Evolutionary conservation across 37 sponge, comb jelly and placozoan species (phyloP).

Genomic region (Mnemiopsis leidyi): DNA sequence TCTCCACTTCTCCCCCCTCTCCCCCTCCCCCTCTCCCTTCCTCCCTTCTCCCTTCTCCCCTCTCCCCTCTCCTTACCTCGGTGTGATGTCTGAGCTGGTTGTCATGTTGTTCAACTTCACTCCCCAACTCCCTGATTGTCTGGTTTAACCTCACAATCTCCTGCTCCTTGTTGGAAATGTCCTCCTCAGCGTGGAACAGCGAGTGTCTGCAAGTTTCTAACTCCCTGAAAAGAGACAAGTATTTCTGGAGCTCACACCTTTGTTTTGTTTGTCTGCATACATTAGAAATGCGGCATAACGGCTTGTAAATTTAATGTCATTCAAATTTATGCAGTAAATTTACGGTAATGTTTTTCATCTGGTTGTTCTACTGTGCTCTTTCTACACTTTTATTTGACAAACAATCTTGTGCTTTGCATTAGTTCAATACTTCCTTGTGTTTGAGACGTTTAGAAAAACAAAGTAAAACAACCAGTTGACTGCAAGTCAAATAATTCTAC

Average conservation of each 20-base stretch:
- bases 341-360: too few species aligned
- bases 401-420: too few species aligned
- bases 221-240: conserved; percentile 4
- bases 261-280: too few species aligned
- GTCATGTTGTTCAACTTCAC: background rate
- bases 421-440: background rate
- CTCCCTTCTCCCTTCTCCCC: background rate
- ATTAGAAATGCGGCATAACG: too few species aligned
- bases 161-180: background rate
- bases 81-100: background rate
- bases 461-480: conserved; percentile 21
- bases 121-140: background rate
- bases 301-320: too few species aligned
- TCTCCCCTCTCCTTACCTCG: background rate
- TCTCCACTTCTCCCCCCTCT: background rate
- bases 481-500: too few species aligned
- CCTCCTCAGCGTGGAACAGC: conserved; percentile 17
- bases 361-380: background rate
- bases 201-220: background rate
- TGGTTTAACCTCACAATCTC: background rate
- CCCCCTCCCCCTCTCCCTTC: background rate
- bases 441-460: background rate
- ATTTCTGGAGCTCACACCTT: too few species aligned
- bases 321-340: too few species aligned
- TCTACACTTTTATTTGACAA: too few species aligned